Percentiles rank a stretch among this genome's conserved stretches.
phyloP scores from a whole-genome alignment of 2,888 invertebrate genomes.

The Eledona agricola region DNA sequence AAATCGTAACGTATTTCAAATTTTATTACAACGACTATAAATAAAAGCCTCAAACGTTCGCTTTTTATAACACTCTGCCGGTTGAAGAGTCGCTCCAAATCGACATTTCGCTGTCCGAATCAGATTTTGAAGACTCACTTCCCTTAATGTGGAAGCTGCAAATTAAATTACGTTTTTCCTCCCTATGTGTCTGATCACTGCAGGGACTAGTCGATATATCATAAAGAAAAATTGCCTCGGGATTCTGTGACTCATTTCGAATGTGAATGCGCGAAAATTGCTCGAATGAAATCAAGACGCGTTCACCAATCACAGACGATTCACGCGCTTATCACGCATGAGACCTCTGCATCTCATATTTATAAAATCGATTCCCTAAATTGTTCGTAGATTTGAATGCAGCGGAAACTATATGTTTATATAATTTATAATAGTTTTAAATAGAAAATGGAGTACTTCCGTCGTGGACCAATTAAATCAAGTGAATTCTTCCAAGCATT shows the following conservation, averaged over 20 bases:
- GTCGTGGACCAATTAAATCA: conserved; percentile 15
- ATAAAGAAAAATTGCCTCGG: conserved; percentile 1
- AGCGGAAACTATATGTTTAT: conserved; percentile 22
- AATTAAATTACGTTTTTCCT: conserved; percentile 15
- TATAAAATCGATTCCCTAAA: too few relatives aligned
- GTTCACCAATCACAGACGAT: too few relatives aligned
- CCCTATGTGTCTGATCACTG: conserved; percentile 5
- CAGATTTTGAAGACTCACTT: conserved; percentile 13
- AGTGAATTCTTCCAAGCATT: conserved; percentile 8
- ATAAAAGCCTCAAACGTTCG: conserved; percentile 13
- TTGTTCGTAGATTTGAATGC: not conserved
- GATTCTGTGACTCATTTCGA: conserved; percentile 17
- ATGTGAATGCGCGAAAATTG: conserved; percentile 3
- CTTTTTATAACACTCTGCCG: conserved; percentile 4
- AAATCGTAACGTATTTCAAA: conserved; percentile 28
- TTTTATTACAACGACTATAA: conserved; percentile 26
- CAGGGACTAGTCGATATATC: conserved; percentile 8
- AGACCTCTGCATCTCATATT: too few relatives aligned
- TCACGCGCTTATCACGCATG: too few relatives aligned
- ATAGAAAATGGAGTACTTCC: conserved; percentile 27
- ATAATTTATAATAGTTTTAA: conserved; percentile 19
- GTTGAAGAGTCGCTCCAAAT: conserved; percentile 7
- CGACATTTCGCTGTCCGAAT: conserved; percentile 14
- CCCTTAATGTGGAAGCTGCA: conserved; percentile 15
- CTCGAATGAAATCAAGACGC: conserved; percentile 7